Evolutionary conservation across 2,113 vertebrate genomes (phyloP).

Genomic region (Chlorocebus sabaeus): DNA sequence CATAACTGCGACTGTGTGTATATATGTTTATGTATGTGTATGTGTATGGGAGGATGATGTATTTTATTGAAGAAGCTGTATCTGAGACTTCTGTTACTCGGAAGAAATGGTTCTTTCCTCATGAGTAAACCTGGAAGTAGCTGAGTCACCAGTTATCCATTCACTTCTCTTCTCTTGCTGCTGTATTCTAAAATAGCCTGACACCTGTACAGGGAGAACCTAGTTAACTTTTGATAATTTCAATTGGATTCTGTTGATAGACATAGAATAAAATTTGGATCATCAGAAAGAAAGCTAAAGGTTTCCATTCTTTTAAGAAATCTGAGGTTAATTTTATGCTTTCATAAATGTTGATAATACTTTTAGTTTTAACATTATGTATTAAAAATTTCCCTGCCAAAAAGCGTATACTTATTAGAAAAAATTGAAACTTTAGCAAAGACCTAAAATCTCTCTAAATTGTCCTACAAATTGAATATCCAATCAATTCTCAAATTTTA

Average conservation of each 20-base stretch:
- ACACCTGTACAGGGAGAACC: background rate
- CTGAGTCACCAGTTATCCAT: conserved; percentile 38
- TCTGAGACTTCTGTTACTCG: background rate
- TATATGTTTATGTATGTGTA: background rate
- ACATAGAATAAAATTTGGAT: background rate
- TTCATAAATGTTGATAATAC: background rate
- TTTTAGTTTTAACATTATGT: background rate
- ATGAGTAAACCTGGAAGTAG: background rate
- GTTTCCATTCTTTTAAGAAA: background rate
- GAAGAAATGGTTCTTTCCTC: background rate
- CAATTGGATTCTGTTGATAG: background rate
- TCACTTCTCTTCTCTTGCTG: conserved; percentile 16
- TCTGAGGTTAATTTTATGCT: background rate
- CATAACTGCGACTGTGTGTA: background rate
- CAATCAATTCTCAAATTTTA: background rate
- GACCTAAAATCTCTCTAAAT: background rate
- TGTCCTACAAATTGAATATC: background rate
- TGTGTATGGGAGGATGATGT: background rate
- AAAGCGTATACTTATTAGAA: background rate
- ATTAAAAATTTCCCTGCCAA: background rate
- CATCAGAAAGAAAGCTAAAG: background rate
- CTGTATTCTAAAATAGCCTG: conserved; percentile 22
- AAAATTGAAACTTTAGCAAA: background rate
- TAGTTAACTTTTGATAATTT: background rate
- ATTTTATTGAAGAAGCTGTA: background rate